Base-by-base conservation (phyloP, 37 sponge, comb jelly and placozoan species). In the Spongilla lacustris region DNA sequence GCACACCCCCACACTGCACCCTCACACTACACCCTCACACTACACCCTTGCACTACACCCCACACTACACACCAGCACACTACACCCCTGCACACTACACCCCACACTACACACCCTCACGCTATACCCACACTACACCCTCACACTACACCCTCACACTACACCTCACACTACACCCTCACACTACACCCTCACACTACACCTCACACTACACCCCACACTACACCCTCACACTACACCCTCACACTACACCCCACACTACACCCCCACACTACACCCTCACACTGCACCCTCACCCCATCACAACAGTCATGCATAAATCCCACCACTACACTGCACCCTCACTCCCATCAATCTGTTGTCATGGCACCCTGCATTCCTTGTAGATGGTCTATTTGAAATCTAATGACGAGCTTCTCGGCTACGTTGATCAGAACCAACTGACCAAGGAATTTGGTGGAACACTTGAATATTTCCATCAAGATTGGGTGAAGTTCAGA, bases 401-500 rank as follows among this genome's bases (percentile, higher is more conserved):
- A 12, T 67, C 25, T n/a, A 25, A 25, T 26, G 33, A 3, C 9
- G 86, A 83, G 49, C 71, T 95, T 48, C 32, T 68, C 36, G 30
- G 81, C 49, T 84, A 78, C 78, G 77, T 90, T 69, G 75, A 73
- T 27, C 11, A 50, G 37, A 46, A 69, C 26, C 81, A 90, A 41
- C 87, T 95, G 37, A 93, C 91, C 10, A 6, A 35, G 10, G 93
- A 90, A 10, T 85, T 95, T 73, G 96, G 89, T 32, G 96, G 96
- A 23, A 81, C 73, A 9, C 66, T 87, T 22, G 46, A 66, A 24
- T 95, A 95, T 82, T 66, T 67, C 50, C 96, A 95, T 68, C 85
- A 90, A 75, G 91, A 95, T 41, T 95, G 96, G 96, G 90, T 95
- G 73, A 74, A 81, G 50, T 95, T 89, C 76, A 75, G 96, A 78